These are phyloP conservation scores for Auanema sp. DNA, from an alignment of 2,888 invertebrate genomes.

Conservation along the genomic window DNA sequence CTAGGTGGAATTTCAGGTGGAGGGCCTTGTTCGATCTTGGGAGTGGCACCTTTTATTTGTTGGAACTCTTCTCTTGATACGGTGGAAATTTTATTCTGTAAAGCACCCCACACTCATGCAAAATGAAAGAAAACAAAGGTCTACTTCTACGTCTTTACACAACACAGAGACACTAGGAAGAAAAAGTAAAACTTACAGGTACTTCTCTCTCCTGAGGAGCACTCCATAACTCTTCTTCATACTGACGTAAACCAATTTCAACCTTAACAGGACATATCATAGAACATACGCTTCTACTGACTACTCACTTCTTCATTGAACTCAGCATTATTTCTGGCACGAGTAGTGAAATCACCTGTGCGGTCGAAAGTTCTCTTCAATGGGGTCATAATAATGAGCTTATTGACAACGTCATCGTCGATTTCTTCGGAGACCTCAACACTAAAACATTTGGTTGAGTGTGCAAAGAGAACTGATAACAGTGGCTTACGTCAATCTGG, in stretches of 20 bases:
- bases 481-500: constrained; percentile 13
- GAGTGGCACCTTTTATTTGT: constrained; percentile 29
- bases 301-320: constrained; percentile 91
- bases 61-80: constrained; percentile 48
- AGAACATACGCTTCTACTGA: no score
- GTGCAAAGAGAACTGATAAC: not conserved
- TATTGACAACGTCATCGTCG: constrained; percentile 60
- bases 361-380: constrained; percentile 74
- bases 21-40: constrained; percentile 16
- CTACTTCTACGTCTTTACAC: not conserved
- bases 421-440: constrained; percentile 67
- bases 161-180: constrained; percentile 8
- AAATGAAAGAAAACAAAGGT: constrained; percentile 11
- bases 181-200: constrained; percentile 26
- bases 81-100: constrained; percentile 51
- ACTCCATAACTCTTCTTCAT: constrained; percentile 90
- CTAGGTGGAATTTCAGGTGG: constrained; percentile 42
- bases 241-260: constrained; percentile 91
- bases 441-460: constrained; percentile 19
- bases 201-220: constrained; percentile 36
- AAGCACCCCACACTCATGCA: constrained; percentile 19
- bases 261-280: constrained; percentile 74
- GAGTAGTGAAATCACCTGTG: constrained; percentile 75
- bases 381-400: constrained; percentile 89
- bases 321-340: constrained; percentile 92